These are phyloP conservation scores for Anser brachyrhynchus DNA, from an alignment of 2,113 vertebrate species.

Conservation along the genomic window DNA sequence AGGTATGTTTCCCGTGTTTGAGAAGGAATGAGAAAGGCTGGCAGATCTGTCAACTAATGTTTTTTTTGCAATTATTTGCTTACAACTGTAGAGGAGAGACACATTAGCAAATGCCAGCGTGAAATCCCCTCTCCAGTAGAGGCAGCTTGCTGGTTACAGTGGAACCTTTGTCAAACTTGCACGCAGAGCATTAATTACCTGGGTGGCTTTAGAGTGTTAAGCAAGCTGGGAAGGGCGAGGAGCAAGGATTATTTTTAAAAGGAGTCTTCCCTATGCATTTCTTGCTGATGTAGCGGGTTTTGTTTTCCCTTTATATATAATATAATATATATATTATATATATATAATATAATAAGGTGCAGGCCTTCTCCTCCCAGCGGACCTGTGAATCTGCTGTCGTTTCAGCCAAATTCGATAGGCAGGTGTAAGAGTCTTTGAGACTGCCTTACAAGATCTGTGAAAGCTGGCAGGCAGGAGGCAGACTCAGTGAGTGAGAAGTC, in stretches of 20 bases:
- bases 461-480: background rate
- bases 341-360: background rate
- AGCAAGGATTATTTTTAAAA: background rate
- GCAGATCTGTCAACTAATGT: background rate
- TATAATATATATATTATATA: too few species aligned
- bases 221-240: background rate
- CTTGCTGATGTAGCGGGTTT: background rate
- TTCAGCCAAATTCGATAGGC: background rate
- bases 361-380: background rate
- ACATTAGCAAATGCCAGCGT: background rate
- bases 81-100: background rate
- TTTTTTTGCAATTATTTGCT: background rate
- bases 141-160: background rate
- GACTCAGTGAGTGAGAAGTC: background rate
- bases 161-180: background rate
- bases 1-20: slow-evolving; percentile 77
- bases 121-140: background rate
- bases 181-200: background rate
- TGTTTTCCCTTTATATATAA: background rate
- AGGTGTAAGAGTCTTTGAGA: background rate
- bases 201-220: background rate
- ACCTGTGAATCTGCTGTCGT: background rate
- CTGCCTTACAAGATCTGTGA: background rate
- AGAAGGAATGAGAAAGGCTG: background rate
- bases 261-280: background rate